Percentiles rank a stretch among this genome's conserved stretches.
phyloP scores from a whole-genome alignment of 1,140 invertebrate species.

The Hirudo medicinalis region DNA sequence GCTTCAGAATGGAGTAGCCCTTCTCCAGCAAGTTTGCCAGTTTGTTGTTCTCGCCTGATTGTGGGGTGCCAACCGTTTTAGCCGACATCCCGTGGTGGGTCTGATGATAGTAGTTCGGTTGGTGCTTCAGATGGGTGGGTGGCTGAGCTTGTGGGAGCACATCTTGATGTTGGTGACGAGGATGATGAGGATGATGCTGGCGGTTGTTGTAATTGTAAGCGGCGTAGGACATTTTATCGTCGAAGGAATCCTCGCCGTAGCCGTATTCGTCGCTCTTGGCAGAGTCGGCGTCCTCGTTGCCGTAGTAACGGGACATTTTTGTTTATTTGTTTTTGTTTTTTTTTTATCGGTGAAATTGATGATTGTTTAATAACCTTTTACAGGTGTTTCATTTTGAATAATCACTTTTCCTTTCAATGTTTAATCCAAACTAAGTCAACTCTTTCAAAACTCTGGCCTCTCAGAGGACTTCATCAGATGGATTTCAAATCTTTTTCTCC shows the following conservation, averaged over 20 bases:
- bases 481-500: too few species aligned
- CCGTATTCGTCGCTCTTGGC: slow-evolving; percentile 9
- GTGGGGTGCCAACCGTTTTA: neutral
- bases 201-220: slow-evolving; percentile 3
- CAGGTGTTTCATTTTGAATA: too few species aligned
- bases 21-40: neutral
- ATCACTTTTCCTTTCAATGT: too few species aligned
- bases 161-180: neutral
- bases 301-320: slow-evolving; percentile 5
- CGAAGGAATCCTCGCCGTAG: slow-evolving; percentile 1
- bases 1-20: neutral
- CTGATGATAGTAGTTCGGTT: neutral
- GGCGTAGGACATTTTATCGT: slow-evolving; percentile 2
- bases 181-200: neutral
- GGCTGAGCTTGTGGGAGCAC: neutral
- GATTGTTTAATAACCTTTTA: too few species aligned
- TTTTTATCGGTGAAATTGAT: too few species aligned
- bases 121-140: neutral
- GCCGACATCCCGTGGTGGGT: neutral
- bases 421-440: too few species aligned
- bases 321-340: too few species aligned
- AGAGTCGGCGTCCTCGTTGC: neutral
- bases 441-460: too few species aligned
- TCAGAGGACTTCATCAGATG: too few species aligned
- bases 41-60: neutral